These are phyloP conservation scores for Anseranas semipalmata DNA, from an alignment of 2,113 vertebrate species.

Conservation along the genomic window DNA sequence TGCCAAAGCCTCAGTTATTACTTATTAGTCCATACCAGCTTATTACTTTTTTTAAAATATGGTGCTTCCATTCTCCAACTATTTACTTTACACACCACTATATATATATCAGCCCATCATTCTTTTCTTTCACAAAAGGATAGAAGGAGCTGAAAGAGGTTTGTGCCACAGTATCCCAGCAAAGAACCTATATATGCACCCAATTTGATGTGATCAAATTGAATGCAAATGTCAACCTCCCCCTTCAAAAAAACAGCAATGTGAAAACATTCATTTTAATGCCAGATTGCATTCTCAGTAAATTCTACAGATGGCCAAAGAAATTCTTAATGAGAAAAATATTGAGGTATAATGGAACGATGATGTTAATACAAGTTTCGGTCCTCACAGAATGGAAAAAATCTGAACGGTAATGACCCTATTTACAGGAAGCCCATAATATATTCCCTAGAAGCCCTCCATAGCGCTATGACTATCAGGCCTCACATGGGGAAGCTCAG, in stretches of 20 bases:
- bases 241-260: background rate
- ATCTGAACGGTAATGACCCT: background rate
- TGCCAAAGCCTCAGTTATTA: constrained; percentile 65
- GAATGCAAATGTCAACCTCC: background rate
- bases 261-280: background rate
- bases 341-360: background rate
- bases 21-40: constrained; percentile 49
- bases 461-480: background rate
- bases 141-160: background rate
- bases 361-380: background rate
- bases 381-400: background rate
- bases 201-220: background rate
- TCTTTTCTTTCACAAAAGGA: background rate
- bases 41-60: constrained; percentile 68
- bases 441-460: background rate
- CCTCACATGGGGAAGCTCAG: background rate
- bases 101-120: background rate
- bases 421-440: background rate
- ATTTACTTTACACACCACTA: background rate
- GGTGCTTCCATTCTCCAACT: constrained; percentile 15
- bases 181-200: background rate
- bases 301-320: background rate
- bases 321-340: background rate
- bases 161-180: background rate
- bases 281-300: background rate